Conservation (phyloP, 2,888 invertebrate species). For the Conistra vaccinii region DNA sequence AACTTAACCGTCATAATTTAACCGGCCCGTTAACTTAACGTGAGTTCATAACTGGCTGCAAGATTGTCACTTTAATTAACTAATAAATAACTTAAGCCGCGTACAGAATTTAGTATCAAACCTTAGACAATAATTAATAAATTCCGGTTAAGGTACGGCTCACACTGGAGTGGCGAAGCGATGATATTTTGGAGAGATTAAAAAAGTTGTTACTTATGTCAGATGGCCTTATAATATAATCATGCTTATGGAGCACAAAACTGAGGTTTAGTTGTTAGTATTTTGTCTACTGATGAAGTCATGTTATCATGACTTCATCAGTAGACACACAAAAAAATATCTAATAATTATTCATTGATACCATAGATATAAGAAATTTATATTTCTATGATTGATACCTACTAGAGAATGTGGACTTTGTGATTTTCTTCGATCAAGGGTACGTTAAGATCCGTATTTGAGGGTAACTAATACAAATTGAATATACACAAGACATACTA, state of each 20-base stretch:
- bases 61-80: conserved; percentile 64
- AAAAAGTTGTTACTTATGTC: background rate
- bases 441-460: background rate
- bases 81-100: conserved; percentile 60
- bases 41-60: conserved; percentile 56
- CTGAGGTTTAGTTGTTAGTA: too few species aligned
- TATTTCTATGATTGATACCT: too few species aligned
- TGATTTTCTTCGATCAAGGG: background rate
- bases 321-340: too few species aligned
- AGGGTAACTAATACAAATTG: background rate
- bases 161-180: conserved; percentile 16
- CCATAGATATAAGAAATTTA: too few species aligned
- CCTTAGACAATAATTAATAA: conserved; percentile 58
- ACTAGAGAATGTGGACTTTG: background rate
- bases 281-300: background rate
- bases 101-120: conserved; percentile 53
- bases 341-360: too few species aligned
- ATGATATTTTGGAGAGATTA: conserved; percentile 4
- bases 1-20: conserved; percentile 60
- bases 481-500: background rate
- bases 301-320: too few species aligned
- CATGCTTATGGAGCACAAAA: background rate
- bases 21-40: conserved; percentile 54
- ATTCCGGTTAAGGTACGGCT: conserved; percentile 21
- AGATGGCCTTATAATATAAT: background rate